A percentile compares a stretch with the other conserved stretches of the same genome.
Evolutionary conservation across 2,888 invertebrate species (phyloP).

Genomic region (Atherix ibis): DNA sequence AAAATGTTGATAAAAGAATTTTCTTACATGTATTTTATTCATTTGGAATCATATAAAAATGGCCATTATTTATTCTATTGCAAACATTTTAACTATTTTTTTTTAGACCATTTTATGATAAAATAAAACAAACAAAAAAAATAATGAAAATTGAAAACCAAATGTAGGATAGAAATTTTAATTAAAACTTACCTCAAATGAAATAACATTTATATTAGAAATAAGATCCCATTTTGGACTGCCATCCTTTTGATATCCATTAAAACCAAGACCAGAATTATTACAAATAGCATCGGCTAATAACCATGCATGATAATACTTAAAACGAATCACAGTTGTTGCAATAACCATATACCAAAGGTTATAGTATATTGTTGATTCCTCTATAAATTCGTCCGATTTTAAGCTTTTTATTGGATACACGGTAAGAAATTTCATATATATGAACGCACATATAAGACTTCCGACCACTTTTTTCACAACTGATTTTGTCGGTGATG

Average conservation of each 20-base stretch:
- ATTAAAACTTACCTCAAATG: constrained; percentile 56
- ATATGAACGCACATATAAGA: constrained; percentile 52
- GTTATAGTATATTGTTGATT: constrained; percentile 42
- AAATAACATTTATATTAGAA: constrained; percentile 77
- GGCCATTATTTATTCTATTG: too few relatives aligned
- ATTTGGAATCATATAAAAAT: too few relatives aligned
- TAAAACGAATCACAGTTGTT: constrained; percentile 68
- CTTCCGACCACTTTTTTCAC: constrained; percentile 57
- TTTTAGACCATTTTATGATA: too few relatives aligned
- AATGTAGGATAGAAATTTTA: too few relatives aligned
- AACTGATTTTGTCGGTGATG: constrained; percentile 55
- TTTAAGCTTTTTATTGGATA: constrained; percentile 56
- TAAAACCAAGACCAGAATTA: constrained; percentile 80
- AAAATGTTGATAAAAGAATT: too few relatives aligned
- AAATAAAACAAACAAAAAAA: too few relatives aligned
- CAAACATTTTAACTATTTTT: too few relatives aligned
- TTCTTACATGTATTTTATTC: too few relatives aligned
- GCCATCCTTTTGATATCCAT: constrained; percentile 63
- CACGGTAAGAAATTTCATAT: constrained; percentile 50
- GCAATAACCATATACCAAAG: constrained; percentile 60
- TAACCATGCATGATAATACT: constrained; percentile 96
- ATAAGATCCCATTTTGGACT: constrained; percentile 78
- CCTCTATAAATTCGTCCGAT: constrained; percentile 48
- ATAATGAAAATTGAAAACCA: too few relatives aligned
- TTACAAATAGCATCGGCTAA: constrained; percentile 91